phyloP scores from a whole-genome alignment of 1,140 invertebrate species.

The Drosophila nigromelanica region DNA sequence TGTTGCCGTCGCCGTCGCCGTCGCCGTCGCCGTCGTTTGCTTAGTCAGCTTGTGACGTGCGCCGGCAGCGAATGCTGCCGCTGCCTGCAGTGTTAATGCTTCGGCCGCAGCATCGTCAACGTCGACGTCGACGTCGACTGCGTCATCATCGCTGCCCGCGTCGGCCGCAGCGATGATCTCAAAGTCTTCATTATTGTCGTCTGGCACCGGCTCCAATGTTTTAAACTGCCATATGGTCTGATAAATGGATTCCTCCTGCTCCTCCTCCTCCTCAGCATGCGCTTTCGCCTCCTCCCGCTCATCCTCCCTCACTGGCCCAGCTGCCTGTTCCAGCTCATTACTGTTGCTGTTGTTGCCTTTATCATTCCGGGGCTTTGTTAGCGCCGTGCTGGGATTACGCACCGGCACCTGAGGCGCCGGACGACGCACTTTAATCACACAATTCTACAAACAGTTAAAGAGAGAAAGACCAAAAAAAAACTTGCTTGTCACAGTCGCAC shows the following conservation, averaged over 20 bases:
- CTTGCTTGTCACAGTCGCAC: slow-evolving; percentile 19
- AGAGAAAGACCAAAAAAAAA: slow-evolving; percentile 18
- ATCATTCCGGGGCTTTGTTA: slow-evolving; percentile 41
- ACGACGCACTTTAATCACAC: slow-evolving; percentile 67
- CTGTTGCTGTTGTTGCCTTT: slow-evolving; percentile 5
- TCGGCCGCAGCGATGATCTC: slow-evolving; percentile 46
- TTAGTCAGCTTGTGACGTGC: slow-evolving; percentile 62
- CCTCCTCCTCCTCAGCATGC: slow-evolving; percentile 14
- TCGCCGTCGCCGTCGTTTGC: slow-evolving; percentile 37
- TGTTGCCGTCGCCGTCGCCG: too few relatives aligned
- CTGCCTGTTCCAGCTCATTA: slow-evolving; percentile 1
- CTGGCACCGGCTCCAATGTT: slow-evolving; percentile 58
- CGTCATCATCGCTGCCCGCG: slow-evolving; percentile 53
- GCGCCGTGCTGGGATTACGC: slow-evolving; percentile 61
- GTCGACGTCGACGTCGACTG: slow-evolving; percentile 20
- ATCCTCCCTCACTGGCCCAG: not conserved
- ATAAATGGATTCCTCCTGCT: slow-evolving; percentile 78
- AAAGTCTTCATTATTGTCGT: slow-evolving; percentile 54
- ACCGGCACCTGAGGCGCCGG: slow-evolving; percentile 72
- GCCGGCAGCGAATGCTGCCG: slow-evolving; percentile 61
- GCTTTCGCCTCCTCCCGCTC: slow-evolving; percentile 1
- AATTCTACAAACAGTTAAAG: slow-evolving; percentile 51
- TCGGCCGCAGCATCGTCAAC: slow-evolving; percentile 38
- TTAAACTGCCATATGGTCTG: slow-evolving; percentile 83
- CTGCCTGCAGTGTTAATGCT: slow-evolving; percentile 51